A percentile compares a stretch with the other conserved stretches of the same genome.
Conservation (phyloP, 2,797 vertebrate species). For the Smutsia temminckii region DNA sequence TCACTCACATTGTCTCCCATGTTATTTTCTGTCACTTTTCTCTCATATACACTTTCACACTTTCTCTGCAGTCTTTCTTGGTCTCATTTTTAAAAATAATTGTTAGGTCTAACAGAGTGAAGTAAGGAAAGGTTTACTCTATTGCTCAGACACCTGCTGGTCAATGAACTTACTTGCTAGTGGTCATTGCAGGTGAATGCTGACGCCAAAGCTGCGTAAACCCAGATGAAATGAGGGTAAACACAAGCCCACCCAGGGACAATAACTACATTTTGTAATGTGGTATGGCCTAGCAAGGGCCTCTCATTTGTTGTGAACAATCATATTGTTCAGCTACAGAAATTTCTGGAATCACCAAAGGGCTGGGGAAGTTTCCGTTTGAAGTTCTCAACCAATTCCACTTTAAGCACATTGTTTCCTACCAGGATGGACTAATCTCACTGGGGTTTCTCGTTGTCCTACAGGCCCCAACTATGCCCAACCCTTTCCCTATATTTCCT, state of each 20-base stretch:
- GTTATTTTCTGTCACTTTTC: neutral
- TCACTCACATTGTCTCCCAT: neutral
- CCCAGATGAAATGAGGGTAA: neutral
- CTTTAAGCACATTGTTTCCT: neutral
- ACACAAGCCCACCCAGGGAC: neutral
- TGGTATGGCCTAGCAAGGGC: neutral
- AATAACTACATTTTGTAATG: neutral
- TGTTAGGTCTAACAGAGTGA: neutral
- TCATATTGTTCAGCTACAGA: neutral
- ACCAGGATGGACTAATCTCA: neutral
- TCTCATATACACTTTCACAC: neutral
- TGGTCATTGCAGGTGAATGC: neutral
- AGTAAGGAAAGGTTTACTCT: neutral
- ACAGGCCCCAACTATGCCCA: neutral
- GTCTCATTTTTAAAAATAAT: neutral
- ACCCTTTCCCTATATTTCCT: neutral
- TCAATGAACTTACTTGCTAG: neutral
- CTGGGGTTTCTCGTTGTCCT: neutral
- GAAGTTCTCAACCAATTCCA: neutral
- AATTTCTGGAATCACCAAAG: conserved; percentile 14
- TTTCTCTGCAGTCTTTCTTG: neutral
- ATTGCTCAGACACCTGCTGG: neutral
- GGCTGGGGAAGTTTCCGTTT: neutral
- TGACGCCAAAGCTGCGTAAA: neutral
- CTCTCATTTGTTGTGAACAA: neutral